A percentile compares a stretch with the other conserved stretches of the same genome.
phyloP scores from a whole-genome alignment of 2,888 invertebrate genomes.

The Cephalotes varians region DNA sequence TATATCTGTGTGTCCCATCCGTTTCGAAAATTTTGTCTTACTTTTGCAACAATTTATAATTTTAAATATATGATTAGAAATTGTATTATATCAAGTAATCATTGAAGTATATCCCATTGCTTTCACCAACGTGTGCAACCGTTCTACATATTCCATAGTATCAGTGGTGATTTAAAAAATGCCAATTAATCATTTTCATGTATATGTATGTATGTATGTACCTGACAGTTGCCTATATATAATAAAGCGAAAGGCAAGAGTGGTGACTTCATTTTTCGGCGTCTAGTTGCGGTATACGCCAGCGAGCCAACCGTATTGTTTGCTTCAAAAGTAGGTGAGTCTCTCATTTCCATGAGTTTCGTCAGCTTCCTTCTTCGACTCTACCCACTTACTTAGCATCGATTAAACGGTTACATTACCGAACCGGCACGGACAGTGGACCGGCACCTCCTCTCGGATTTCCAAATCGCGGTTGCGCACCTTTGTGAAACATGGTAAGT shows the following conservation, averaged over 20 bases:
- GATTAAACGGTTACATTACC: constrained; percentile 74
- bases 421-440: constrained; percentile 53
- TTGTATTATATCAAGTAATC: too few species aligned
- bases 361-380: constrained; percentile 70
- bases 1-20: neutral
- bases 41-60: constrained; percentile 9
- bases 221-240: neutral
- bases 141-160: neutral
- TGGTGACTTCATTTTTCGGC: constrained; percentile 19
- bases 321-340: constrained; percentile 58
- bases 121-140: neutral
- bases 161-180: constrained; percentile 4
- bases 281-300: constrained; percentile 11
- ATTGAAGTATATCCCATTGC: neutral
- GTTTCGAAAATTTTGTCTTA: neutral
- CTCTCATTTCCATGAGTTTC: constrained; percentile 73
- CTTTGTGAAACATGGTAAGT: constrained; percentile 50
- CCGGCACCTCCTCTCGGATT: constrained; percentile 53
- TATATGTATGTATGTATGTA: too few species aligned
- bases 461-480: constrained; percentile 54
- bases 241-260: neutral
- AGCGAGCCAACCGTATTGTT: constrained; percentile 63
- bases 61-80: neutral
- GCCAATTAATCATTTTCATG: neutral
- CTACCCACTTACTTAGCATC: constrained; percentile 67